Conservation (phyloP, 2,888 invertebrate genomes). For the Stenodera caucasica region DNA sequence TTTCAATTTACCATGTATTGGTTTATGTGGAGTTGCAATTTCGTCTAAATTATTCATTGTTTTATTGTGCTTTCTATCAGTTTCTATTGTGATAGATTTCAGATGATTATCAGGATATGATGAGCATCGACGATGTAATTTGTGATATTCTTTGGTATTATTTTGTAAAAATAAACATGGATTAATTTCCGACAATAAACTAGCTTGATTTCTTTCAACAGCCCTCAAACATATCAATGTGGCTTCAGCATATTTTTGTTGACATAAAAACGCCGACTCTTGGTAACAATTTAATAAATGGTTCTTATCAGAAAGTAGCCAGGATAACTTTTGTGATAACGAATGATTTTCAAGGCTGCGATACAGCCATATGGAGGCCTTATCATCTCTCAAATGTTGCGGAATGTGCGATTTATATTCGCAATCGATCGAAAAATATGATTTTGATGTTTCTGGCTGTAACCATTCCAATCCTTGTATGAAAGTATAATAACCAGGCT, state of each 20-base stretch:
- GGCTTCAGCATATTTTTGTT: constrained; percentile 63
- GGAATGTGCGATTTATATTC: constrained; percentile 55
- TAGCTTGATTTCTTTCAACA: constrained; percentile 65
- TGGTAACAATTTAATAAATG: constrained; percentile 63
- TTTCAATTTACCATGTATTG: constrained; percentile 46
- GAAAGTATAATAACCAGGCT: constrained; percentile 60
- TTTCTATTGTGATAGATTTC: constrained; percentile 38
- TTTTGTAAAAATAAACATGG: constrained; percentile 56
- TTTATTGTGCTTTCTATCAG: constrained; percentile 14
- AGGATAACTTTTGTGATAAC: constrained; percentile 62
- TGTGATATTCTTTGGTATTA: constrained; percentile 50
- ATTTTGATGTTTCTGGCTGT: constrained; percentile 61
- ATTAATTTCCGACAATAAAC: constrained; percentile 65
- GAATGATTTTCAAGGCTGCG: constrained; percentile 61
- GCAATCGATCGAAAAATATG: constrained; percentile 55
- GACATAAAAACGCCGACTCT: constrained; percentile 62
- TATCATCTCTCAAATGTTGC: constrained; percentile 56
- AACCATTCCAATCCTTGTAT: constrained; percentile 65
- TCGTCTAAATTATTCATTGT: constrained; percentile 11
- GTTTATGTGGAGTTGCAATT: background rate
- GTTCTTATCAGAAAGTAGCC: constrained; percentile 64
- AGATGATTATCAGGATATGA: constrained; percentile 59
- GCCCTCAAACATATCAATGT: constrained; percentile 65
- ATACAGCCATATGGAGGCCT: constrained; percentile 60
- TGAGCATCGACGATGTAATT: constrained; percentile 60